Evolutionary conservation across 2,113 vertebrate genomes (phyloP).

Genomic region (Actenoides lindsayi): DNA sequence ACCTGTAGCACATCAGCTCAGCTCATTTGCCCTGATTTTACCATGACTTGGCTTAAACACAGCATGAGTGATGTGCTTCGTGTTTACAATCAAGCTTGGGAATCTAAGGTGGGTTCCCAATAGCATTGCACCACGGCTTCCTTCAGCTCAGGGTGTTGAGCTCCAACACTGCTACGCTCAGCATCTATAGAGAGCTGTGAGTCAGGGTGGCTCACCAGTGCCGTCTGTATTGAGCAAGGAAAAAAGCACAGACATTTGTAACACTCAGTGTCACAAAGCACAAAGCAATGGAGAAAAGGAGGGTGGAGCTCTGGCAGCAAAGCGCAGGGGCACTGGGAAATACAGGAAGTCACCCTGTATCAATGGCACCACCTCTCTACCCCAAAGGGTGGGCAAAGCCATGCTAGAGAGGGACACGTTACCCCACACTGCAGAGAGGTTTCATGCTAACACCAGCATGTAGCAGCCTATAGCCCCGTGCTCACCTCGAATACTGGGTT

Average conservation of each 20-base stretch:
- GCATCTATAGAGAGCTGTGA: neutral
- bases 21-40: neutral
- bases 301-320: neutral
- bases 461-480: neutral
- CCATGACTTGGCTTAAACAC: neutral
- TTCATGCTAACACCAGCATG: neutral
- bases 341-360: fast-evolving
- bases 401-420: fast-evolving
- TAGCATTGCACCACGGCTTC: neutral
- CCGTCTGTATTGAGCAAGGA: neutral
- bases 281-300: neutral
- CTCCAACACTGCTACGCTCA: neutral
- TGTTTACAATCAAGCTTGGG: neutral
- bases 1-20: neutral
- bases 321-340: neutral
- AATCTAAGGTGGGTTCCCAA: neutral
- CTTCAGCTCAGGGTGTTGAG: neutral
- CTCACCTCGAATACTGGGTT: neutral
- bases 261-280: neutral
- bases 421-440: neutral
- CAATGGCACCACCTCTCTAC: neutral
- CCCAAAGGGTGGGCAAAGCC: neutral
- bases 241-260: neutral
- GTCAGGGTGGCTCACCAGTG: neutral
- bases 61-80: neutral